A percentile compares a stretch with the other conserved stretches of the same genome.
Conservation (phyloP, 2,113 vertebrate species). For the Daboia siamensis region DNA sequence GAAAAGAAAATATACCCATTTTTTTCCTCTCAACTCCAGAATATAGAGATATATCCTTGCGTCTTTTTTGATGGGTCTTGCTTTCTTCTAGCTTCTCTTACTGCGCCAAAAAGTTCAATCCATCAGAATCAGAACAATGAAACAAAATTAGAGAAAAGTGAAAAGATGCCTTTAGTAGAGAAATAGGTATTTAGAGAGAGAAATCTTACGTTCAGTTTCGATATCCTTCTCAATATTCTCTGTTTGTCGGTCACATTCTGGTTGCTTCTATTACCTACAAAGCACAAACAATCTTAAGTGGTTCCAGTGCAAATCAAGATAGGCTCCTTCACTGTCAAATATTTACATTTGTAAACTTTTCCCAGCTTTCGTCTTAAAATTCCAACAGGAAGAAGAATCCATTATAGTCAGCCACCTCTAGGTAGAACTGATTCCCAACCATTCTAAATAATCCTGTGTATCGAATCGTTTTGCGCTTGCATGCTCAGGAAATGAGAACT, state of each 20-base stretch:
- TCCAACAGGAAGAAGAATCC: background rate
- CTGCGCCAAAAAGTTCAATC: background rate
- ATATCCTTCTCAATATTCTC: background rate
- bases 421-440: background rate
- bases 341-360: background rate
- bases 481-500: background rate
- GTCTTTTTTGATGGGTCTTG: background rate
- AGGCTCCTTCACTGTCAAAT: background rate
- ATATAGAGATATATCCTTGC: background rate
- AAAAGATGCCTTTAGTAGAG: background rate
- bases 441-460: background rate
- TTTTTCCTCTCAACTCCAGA: background rate
- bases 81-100: background rate
- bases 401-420: background rate
- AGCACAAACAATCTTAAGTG: background rate
- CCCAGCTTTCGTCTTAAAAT: background rate
- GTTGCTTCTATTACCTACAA: background rate
- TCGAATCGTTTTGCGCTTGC: background rate
- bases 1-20: background rate
- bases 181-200: background rate
- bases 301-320: background rate
- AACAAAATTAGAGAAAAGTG: background rate
- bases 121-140: background rate
- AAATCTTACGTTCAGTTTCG: background rate
- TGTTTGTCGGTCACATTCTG: background rate